Evolutionary conservation across 2,113 vertebrate species (phyloP).

Genomic region (Meleagris gallopavo): DNA sequence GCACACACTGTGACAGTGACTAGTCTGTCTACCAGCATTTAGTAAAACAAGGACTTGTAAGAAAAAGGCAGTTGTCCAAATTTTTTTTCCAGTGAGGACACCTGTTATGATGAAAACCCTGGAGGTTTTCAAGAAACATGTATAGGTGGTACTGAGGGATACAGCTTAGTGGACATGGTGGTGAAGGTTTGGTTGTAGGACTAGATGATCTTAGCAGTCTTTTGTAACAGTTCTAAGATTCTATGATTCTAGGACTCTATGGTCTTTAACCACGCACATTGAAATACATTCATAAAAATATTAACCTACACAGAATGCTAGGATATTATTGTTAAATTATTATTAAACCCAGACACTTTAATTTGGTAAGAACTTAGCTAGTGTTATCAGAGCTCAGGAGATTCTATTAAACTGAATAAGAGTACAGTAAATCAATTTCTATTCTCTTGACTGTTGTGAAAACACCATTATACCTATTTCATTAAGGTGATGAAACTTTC

Average conservation of each 20-base stretch:
- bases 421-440: not conserved
- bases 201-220: no score
- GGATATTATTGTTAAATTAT: not conserved
- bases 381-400: not conserved
- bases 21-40: not conserved
- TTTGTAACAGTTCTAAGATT: no score
- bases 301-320: not conserved
- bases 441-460: not conserved
- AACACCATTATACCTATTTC: not conserved
- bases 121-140: no score
- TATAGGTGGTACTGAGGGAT: no score
- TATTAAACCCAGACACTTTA: not conserved
- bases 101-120: not conserved
- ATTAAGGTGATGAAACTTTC: not conserved
- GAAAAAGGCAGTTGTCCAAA: not conserved
- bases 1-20: not conserved
- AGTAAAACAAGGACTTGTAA: not conserved
- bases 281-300: not conserved
- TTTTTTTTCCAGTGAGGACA: not conserved
- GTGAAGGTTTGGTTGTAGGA: no score
- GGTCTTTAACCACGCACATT: not conserved
- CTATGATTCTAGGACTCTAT: no score
- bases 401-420: not conserved
- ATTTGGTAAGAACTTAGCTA: not conserved
- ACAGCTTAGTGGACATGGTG: no score